phyloP scores from a whole-genome alignment of 1,140 invertebrate genomes.

The Gryllus bimaculatus region DNA sequence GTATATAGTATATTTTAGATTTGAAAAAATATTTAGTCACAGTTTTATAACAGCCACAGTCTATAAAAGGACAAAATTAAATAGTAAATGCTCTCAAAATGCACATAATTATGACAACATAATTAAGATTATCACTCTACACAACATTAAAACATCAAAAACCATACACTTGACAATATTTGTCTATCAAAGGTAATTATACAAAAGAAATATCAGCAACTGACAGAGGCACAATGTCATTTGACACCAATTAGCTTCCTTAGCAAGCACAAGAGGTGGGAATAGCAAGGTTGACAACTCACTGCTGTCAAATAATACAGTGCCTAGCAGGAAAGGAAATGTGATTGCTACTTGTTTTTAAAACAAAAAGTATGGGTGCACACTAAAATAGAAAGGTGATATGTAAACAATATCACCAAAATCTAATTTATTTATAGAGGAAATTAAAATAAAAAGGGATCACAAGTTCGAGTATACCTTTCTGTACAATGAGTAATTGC shows the following conservation, averaged over 20 bases:
- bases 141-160: neutral
- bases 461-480: neutral
- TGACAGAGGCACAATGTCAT: neutral
- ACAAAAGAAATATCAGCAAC: neutral
- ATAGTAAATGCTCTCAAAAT: neutral
- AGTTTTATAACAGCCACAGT: neutral
- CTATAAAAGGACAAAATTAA: neutral
- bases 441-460: neutral
- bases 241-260: no score
- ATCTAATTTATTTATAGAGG: neutral
- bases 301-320: no score
- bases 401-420: neutral
- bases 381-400: no score
- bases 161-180: neutral
- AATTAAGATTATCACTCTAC: neutral
- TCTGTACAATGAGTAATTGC: neutral
- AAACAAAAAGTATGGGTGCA: no score
- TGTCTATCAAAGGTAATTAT: neutral
- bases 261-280: no score
- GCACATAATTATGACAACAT: neutral
- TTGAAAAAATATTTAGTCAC: neutral
- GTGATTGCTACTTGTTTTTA: no score
- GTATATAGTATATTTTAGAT: neutral
- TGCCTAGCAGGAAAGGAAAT: no score
- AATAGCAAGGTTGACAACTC: no score